Evolutionary conservation across 2,888 invertebrate genomes (phyloP).

Genomic region (Phortica okadai): DNA sequence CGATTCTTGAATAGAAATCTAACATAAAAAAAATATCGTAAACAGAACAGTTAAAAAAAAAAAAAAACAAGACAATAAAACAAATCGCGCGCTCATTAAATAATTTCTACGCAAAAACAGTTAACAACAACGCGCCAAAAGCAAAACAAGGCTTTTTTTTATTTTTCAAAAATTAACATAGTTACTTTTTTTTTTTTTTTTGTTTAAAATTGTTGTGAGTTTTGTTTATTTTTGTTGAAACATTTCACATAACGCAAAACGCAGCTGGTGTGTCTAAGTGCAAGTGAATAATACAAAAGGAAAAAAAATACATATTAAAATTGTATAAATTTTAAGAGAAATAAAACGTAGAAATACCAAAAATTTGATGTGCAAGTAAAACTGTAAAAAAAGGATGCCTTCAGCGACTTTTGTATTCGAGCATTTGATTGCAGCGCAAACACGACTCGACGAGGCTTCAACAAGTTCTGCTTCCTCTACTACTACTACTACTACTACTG

Average conservation of each 20-base stretch:
- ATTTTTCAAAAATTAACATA: no score
- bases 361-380: no score
- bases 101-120: no score
- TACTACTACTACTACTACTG: background rate
- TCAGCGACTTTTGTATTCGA: slow-evolving; percentile 74
- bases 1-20: no score
- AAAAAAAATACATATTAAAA: background rate
- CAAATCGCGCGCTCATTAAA: no score
- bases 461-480: slow-evolving; percentile 20
- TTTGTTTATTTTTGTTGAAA: no score
- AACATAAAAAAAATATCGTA: background rate
- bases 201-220: background rate
- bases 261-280: slow-evolving; percentile 4
- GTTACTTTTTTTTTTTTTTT: slow-evolving; percentile 8
- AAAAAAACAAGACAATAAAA: background rate
- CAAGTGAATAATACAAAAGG: background rate
- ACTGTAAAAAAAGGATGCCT: slow-evolving; percentile 67
- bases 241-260: background rate
- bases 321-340: slow-evolving; percentile 16
- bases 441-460: slow-evolving; percentile 56
- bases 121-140: no score
- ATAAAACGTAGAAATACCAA: slow-evolving; percentile 17
- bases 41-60: slow-evolving; percentile 6
- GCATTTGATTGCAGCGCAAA: slow-evolving; percentile 72
- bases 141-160: no score